A percentile compares a stretch with the other conserved stretches of the same genome.
Conservation (phyloP, 2,888 invertebrate species). For the Metacarcinus magister region DNA sequence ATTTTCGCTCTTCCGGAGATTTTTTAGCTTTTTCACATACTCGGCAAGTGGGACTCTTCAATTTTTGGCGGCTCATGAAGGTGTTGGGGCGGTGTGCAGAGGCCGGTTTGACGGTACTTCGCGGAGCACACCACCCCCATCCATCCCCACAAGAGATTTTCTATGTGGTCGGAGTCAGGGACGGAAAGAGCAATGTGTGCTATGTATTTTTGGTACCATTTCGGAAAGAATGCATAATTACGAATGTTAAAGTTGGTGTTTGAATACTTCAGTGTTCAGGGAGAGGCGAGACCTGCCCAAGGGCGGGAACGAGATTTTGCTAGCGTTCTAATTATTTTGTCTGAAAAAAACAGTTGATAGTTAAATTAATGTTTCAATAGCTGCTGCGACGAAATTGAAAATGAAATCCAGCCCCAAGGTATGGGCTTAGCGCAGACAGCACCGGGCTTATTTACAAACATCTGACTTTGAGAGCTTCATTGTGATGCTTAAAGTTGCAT, state of each 20-base stretch:
- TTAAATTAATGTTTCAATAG: constrained; percentile 65
- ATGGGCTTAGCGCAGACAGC: neutral
- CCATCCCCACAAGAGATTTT: neutral
- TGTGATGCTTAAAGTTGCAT: constrained; percentile 26
- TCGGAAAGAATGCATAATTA: neutral
- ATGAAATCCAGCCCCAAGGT: neutral
- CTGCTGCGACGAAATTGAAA: neutral
- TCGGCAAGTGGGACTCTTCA: constrained; percentile 6
- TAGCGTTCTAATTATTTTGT: constrained; percentile 55
- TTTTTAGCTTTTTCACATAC: constrained; percentile 5
- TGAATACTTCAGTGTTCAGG: constrained; percentile 10
- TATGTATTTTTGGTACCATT: constrained; percentile 19
- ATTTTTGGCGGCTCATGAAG: constrained; percentile 43
- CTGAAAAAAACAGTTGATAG: constrained; percentile 28
- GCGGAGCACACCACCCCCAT: neutral
- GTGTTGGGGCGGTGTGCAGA: neutral
- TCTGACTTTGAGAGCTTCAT: constrained; percentile 14
- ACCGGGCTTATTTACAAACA: neutral
- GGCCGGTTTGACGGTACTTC: neutral
- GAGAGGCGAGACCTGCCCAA: neutral
- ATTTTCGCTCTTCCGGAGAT: neutral
- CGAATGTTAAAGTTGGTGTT: neutral
- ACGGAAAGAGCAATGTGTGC: neutral
- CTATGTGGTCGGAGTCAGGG: neutral
- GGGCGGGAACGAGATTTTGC: neutral